These are phyloP conservation scores for Chaetodon auriga DNA, from an alignment of 2,113 vertebrate genomes.

Conservation along the genomic window DNA sequence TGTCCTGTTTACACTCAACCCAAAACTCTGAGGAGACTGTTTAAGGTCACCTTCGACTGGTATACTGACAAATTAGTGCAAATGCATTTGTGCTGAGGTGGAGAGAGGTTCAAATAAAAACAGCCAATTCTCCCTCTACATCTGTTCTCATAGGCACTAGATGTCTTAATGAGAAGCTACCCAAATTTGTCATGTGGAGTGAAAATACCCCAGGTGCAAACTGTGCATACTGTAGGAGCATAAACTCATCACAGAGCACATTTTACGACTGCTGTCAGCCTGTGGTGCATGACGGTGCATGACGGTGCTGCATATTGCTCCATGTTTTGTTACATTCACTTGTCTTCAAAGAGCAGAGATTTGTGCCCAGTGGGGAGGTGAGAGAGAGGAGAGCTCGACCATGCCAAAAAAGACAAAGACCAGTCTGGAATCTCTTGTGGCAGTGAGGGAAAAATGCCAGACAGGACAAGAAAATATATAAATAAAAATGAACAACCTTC, in stretches of 20 bases:
- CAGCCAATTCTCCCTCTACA: not conserved
- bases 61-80: not conserved
- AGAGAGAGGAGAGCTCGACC: slow-evolving; percentile 57
- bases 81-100: not conserved
- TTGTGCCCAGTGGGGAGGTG: slow-evolving; percentile 64
- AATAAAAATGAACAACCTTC: slow-evolving; percentile 41
- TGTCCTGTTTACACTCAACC: not conserved
- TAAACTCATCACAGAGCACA: slow-evolving; percentile 23
- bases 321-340: slow-evolving; percentile 63
- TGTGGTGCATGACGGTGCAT: slow-evolving; percentile 46
- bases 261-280: slow-evolving; percentile 32
- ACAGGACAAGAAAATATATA: slow-evolving; percentile 40
- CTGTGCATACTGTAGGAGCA: slow-evolving; percentile 8
- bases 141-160: not conserved
- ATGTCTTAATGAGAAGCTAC: slow-evolving; percentile 6
- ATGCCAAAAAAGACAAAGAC: slow-evolving; percentile 64
- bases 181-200: slow-evolving; percentile 1
- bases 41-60: not conserved
- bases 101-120: not conserved
- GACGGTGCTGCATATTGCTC: slow-evolving; percentile 42
- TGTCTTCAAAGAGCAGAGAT: slow-evolving; percentile 66
- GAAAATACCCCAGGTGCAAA: not conserved
- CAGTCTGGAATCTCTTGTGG: slow-evolving; percentile 60
- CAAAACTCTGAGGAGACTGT: not conserved
- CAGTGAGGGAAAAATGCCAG: slow-evolving; percentile 48